These are phyloP conservation scores for Acanthurus tractus DNA, from an alignment of 2,797 vertebrate genomes.

Conservation along the genomic window DNA sequence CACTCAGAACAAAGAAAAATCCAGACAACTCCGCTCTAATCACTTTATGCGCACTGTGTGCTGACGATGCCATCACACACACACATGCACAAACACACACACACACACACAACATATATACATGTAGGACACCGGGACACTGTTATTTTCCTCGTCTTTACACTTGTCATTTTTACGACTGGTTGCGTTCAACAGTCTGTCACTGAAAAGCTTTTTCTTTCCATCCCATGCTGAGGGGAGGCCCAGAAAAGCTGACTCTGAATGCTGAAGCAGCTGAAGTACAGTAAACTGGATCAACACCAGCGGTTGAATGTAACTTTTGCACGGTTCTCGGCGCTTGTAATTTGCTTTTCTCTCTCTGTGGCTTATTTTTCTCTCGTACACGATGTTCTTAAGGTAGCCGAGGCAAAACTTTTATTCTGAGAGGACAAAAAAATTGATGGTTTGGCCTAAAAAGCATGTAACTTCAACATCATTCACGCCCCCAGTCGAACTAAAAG, in stretches of 20 bases:
- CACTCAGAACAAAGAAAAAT: slow-evolving; percentile 62
- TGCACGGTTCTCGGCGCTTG: too few relatives aligned
- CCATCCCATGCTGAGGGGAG: background rate
- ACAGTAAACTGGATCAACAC: too few relatives aligned
- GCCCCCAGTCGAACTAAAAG: background rate
- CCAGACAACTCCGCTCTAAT: slow-evolving; percentile 62
- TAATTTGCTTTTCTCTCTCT: too few relatives aligned
- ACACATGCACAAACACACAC: too few relatives aligned
- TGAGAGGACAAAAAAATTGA: too few relatives aligned
- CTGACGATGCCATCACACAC: slow-evolving; percentile 4
- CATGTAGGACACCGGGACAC: background rate
- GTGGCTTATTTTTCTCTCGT: too few relatives aligned
- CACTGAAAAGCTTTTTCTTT: slow-evolving; percentile 5
- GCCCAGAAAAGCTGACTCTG: too few relatives aligned
- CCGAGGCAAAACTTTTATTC: too few relatives aligned
- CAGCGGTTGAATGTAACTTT: too few relatives aligned
- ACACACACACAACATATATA: too few relatives aligned
- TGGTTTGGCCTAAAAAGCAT: background rate
- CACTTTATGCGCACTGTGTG: slow-evolving; percentile 54
- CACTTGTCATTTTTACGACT: slow-evolving; percentile 16
- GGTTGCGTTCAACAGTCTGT: slow-evolving; percentile 1
- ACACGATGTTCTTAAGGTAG: too few relatives aligned
- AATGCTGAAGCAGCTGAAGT: too few relatives aligned
- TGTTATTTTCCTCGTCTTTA: slow-evolving; percentile 3
- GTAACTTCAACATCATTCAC: background rate